Percentiles rank a stretch among this genome's conserved stretches.
These are phyloP conservation scores for Tetragonula clypearis DNA, from an alignment of 1,140 invertebrate genomes.

Conservation along the genomic window DNA sequence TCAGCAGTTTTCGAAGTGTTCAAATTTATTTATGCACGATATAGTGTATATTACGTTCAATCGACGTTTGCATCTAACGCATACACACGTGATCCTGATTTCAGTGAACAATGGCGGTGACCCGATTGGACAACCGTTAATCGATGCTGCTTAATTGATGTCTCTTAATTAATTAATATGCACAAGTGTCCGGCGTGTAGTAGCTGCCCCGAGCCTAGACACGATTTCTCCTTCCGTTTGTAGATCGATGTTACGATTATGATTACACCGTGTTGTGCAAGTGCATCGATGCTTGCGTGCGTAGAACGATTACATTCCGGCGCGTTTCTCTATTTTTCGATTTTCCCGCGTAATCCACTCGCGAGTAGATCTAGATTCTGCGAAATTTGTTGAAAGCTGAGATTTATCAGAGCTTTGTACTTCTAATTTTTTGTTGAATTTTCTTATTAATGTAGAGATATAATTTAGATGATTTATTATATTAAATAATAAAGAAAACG, in stretches of 20 bases:
- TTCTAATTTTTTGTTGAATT: too few species aligned
- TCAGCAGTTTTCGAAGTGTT: not conserved
- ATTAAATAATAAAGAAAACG: too few species aligned
- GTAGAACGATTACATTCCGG: not conserved
- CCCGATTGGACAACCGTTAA: constrained; percentile 50
- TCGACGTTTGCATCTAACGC: too few species aligned
- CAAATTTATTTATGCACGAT: not conserved
- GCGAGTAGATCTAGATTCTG: too few species aligned
- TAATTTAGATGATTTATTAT: too few species aligned
- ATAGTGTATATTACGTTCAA: not conserved
- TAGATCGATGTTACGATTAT: constrained; percentile 13
- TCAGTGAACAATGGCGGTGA: constrained; percentile 41
- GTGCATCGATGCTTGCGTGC: not conserved
- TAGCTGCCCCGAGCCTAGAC: not conserved
- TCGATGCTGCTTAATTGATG: constrained; percentile 55
- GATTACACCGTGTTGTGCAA: not conserved
- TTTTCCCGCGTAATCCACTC: too few species aligned
- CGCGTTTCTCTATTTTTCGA: too few species aligned
- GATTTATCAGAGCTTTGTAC: too few species aligned
- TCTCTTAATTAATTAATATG: constrained; percentile 60
- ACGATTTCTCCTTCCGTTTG: constrained; percentile 31
- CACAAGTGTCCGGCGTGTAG: not conserved
- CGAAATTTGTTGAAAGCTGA: too few species aligned
- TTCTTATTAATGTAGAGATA: too few species aligned
- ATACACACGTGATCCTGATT: not conserved